Evolutionary conservation across 2,113 vertebrate species (phyloP).

Genomic region (Struthio camelus): DNA sequence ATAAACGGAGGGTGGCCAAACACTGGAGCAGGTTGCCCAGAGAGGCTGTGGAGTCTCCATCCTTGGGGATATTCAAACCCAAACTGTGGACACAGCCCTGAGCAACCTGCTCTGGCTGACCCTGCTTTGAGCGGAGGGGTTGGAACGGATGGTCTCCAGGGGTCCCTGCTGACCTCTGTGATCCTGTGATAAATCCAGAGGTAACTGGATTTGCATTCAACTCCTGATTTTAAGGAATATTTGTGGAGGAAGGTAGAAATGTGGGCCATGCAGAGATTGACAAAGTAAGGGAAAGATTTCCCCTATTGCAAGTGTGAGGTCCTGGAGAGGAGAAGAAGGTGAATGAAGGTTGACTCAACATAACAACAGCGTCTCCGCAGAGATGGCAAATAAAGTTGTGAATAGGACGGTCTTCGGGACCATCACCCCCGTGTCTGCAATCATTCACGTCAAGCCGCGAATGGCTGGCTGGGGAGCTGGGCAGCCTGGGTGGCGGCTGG

Average conservation of each 20-base stretch:
- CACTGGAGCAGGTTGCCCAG: neutral
- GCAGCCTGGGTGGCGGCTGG: neutral
- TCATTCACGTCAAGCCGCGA: neutral
- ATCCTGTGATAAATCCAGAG: neutral
- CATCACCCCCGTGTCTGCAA: neutral
- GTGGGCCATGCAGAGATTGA: neutral
- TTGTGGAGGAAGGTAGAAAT: neutral
- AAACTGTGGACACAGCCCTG: neutral
- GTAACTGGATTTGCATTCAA: neutral
- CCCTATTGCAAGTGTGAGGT: neutral
- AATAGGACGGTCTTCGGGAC: neutral
- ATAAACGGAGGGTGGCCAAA: neutral
- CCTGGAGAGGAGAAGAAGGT: neutral
- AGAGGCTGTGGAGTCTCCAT: neutral
- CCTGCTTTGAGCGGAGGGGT: neutral
- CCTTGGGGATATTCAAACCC: neutral
- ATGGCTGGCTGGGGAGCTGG: neutral
- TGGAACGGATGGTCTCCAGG: neutral
- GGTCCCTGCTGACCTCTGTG: neutral
- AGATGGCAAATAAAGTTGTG: neutral
- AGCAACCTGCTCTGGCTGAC: neutral
- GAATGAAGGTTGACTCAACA: neutral
- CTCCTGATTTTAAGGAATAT: neutral
- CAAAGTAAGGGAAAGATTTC: neutral
- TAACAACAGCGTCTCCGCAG: neutral